Evolutionary conservation across 1,140 invertebrate genomes (phyloP).

Genomic region (Pogonomyrmex barbatus): DNA sequence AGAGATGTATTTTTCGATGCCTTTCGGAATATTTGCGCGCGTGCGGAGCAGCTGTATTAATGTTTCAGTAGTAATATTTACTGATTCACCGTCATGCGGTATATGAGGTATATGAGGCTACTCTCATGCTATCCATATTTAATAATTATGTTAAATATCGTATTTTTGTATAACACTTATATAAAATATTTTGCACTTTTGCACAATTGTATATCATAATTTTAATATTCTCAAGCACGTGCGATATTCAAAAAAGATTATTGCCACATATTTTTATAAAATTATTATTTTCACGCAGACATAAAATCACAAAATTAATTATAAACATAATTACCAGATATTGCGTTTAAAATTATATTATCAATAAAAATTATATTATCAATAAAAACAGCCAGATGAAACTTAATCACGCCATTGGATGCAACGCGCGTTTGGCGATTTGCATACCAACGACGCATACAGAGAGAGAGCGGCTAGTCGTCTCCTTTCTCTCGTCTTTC

Average conservation of each 20-base stretch:
- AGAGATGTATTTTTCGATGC: slow-evolving; percentile 30
- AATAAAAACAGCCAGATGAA: neutral
- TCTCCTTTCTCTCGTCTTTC: slow-evolving; percentile 15
- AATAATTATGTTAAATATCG: slow-evolving; percentile 12
- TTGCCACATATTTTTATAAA: neutral
- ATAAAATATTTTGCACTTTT: neutral
- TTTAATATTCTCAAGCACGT: neutral
- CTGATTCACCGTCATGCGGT: neutral
- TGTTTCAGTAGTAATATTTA: neutral
- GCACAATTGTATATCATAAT: neutral
- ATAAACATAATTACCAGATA: neutral
- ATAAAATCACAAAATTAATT: neutral
- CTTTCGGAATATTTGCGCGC: neutral
- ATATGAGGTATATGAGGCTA: neutral
- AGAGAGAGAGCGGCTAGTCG: slow-evolving; percentile 46
- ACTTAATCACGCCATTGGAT: slow-evolving; percentile 43
- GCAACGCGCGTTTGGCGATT: slow-evolving; percentile 68
- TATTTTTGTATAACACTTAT: neutral
- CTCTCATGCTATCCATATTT: neutral
- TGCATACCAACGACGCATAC: slow-evolving; percentile 69
- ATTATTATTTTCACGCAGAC: neutral
- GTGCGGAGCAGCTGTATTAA: slow-evolving; percentile 10
- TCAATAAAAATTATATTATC: neutral
- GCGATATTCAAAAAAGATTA: neutral
- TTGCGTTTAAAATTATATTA: neutral